phyloP scores from a whole-genome alignment of 2,888 invertebrate species.

The Enchytraeus crypticus region DNA sequence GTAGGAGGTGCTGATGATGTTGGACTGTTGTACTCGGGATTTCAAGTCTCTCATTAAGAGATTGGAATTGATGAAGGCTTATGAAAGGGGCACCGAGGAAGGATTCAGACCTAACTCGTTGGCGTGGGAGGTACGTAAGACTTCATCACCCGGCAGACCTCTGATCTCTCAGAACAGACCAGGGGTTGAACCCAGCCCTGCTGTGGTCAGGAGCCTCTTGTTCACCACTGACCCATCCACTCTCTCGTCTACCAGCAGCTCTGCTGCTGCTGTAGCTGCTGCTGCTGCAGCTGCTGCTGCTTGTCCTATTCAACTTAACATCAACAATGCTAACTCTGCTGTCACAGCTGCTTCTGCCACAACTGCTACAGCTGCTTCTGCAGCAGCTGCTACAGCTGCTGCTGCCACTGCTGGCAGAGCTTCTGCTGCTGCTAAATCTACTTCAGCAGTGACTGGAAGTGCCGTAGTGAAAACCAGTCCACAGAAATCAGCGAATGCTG shows the following conservation, averaged over 20 bases:
- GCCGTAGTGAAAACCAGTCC: too few species aligned
- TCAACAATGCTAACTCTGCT: too few species aligned
- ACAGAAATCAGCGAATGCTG: too few species aligned
- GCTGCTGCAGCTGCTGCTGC: too few species aligned
- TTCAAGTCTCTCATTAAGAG: conserved; percentile 87
- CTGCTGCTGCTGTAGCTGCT: too few species aligned
- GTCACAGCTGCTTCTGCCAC: too few species aligned
- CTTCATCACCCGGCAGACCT: conserved; percentile 53
- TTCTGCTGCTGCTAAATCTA: too few species aligned
- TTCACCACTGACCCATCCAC: conserved; percentile 4
- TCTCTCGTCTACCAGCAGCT: background rate
- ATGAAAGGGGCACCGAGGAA: conserved; percentile 64
- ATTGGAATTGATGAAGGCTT: conserved; percentile 85
- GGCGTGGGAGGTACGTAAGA: conserved; percentile 91
- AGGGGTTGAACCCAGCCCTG: conserved; percentile 14
- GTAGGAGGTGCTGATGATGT: conserved; percentile 82
- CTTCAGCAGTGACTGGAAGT: too few species aligned
- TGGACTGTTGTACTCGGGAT: conserved; percentile 87
- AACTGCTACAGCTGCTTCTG: too few species aligned
- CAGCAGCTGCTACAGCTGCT: too few species aligned
- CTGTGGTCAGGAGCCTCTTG: conserved; percentile 19
- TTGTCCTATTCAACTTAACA: too few species aligned
- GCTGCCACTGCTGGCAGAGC: too few species aligned
- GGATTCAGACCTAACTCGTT: conserved; percentile 65
- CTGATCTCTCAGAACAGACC: conserved; percentile 9